These are phyloP conservation scores for Drosophila eohydei DNA, from an alignment of 2,888 invertebrate species.

Conservation along the genomic window DNA sequence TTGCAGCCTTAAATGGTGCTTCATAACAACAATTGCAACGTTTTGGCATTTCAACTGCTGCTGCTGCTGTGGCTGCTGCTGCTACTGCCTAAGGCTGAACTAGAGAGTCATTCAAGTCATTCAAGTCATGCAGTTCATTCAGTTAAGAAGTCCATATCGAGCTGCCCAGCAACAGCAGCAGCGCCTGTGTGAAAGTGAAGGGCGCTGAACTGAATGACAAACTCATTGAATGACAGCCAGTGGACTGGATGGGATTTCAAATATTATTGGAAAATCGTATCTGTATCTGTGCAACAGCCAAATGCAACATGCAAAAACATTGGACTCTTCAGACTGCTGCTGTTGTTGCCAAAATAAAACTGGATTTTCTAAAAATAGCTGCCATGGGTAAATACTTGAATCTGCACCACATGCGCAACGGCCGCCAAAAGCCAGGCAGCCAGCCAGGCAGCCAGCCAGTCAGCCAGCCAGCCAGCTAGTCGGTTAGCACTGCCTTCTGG, in stretches of 20 bases:
- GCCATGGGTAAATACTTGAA: constrained; percentile 81
- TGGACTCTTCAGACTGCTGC: constrained; percentile 17
- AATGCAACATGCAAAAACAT: constrained; percentile 66
- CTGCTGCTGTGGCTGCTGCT: constrained; percentile 8
- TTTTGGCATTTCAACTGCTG: constrained; percentile 55
- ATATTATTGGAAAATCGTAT: constrained; percentile 7
- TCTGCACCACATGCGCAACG: constrained; percentile 79
- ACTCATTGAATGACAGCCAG: constrained; percentile 20
- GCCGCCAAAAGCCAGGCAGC: constrained; percentile 60
- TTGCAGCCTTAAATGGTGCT: constrained; percentile 61
- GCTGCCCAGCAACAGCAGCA: constrained; percentile 21
- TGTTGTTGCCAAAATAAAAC: constrained; percentile 73
- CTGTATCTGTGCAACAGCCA: constrained; percentile 22
- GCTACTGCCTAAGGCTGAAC: constrained; percentile 5
- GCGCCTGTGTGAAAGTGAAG: constrained; percentile 68
- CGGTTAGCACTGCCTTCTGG: background rate
- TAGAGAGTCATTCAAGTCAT: constrained; percentile 30
- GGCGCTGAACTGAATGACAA: constrained; percentile 42
- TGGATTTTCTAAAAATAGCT: constrained; percentile 84
- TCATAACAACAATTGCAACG: constrained; percentile 54
- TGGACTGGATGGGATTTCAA: constrained; percentile 1
- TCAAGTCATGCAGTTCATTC: constrained; percentile 27
- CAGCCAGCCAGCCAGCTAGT: background rate
- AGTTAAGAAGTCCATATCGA: constrained; percentile 50
- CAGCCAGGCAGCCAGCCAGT: constrained; percentile 49